phyloP scores from a whole-genome alignment of 2,113 vertebrate genomes.

The Oplegnathus fasciatus region DNA sequence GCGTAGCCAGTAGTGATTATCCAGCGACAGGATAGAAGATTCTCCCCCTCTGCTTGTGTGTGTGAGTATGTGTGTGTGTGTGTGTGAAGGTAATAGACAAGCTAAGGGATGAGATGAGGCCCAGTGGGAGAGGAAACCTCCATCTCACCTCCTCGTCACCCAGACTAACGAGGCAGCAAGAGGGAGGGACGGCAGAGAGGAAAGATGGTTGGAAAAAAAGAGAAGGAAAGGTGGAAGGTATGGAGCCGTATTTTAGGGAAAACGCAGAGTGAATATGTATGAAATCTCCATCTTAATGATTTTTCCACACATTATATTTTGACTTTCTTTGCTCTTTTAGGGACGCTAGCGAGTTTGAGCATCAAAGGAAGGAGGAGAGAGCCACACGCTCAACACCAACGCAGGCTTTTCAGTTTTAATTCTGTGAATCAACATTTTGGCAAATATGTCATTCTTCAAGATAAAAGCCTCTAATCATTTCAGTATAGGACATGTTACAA shows the following conservation, averaged over 20 bases:
- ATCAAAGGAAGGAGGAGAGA: neutral
- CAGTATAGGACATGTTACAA: too few species aligned
- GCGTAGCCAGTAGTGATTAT: conserved; percentile 64
- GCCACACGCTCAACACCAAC: too few species aligned
- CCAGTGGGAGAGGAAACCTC: conserved; percentile 63
- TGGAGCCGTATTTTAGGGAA: conserved; percentile 1
- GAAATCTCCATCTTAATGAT: neutral
- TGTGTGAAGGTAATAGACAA: conserved; percentile 7
- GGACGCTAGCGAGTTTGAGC: neutral
- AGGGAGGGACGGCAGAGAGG: neutral
- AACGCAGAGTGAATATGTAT: neutral
- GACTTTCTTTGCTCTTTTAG: neutral
- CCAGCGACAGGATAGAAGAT: conserved; percentile 56
- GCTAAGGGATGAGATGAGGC: conserved; percentile 58
- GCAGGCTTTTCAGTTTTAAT: neutral
- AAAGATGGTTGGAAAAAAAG: conserved; percentile 8
- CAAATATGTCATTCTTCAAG: too few species aligned
- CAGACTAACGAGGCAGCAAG: conserved; percentile 46
- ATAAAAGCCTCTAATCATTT: too few species aligned
- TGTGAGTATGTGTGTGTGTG: conserved; percentile 41
- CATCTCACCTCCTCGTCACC: conserved; percentile 69
- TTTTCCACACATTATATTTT: neutral
- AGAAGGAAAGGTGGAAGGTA: neutral
- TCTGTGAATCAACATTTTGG: neutral
- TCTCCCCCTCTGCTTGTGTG: conserved; percentile 10